Evolutionary conservation across 2,888 invertebrate genomes (phyloP), one percentile per base, ranked within the genome.

Genomic region (Idaea aversata): DNA sequence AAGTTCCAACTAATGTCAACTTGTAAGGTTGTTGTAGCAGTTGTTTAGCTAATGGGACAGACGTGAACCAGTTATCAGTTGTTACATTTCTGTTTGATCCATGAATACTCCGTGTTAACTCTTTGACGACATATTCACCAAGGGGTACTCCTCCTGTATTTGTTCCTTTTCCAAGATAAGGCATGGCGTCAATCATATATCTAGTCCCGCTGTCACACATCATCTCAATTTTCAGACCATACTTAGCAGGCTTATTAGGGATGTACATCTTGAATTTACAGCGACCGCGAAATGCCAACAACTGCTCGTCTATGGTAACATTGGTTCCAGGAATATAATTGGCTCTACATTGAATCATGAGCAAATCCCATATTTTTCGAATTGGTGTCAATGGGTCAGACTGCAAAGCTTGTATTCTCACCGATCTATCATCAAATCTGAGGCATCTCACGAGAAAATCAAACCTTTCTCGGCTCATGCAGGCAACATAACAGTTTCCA

Each of bases 21-120:
- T 65, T 66, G 38, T 70, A 58, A 65, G 25, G 63, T n/a, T n/a
- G n/a, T n/a, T n/a, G n/a, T 61, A 63, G n/a, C 60, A 71, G 62
- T 34, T 73, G 34, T 62, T 68, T 67, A 64, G 58, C 57, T n/a
- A 70, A 47, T 13, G 69, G 70, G 60, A 71, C 65, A 7, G 64
- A 67, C n/a, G 73, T 72, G 67, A 71, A 71, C 66, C 47, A 73
- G 38, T 73, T 71, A 47, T 69, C 70, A 63, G 67, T 67, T 34
- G 73, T 70, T 16, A 72, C 66, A 58, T 73, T 73, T 10, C 70
- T 58, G 57, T 70, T 70, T 61, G 70, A 66, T 34, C 67, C 66
- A 5, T 67, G 15, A 6, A 73, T 66, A 62, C 63, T 61, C 59
- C 64, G 15, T n/a, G 66, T 59, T 57, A 73, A 61, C 65, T 67